Conservation (phyloP, 1,140 invertebrate genomes). For the Harpegnathos saltator region DNA sequence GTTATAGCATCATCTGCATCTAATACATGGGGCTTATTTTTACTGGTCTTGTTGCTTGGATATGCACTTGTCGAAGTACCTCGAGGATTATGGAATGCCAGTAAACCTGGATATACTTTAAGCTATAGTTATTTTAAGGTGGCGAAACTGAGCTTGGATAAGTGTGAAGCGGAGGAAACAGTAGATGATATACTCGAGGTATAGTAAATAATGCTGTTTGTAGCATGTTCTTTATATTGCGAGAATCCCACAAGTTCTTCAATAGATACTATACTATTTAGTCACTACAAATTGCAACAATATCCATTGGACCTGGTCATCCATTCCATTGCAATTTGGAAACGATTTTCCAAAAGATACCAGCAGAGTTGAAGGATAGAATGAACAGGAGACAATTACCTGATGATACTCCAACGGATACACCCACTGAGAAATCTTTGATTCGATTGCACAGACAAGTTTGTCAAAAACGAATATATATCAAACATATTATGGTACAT, state of each 20-base stretch:
- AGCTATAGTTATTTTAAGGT: constrained; percentile 98
- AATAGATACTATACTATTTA: constrained; percentile 78
- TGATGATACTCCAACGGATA: constrained; percentile 89
- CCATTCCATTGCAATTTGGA: constrained; percentile 91
- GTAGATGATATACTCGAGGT: constrained; percentile 98
- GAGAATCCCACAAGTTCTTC: not conserved
- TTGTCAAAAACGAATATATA: constrained; percentile 27
- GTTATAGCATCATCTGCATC: constrained; percentile 99
- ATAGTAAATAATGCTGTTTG: constrained; percentile 57
- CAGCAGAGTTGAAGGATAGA: constrained; percentile 90
- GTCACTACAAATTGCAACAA: constrained; percentile 90
- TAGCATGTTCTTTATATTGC: constrained; percentile 39
- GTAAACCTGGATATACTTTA: constrained; percentile 92
- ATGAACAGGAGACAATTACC: constrained; percentile 88
- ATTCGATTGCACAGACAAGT: constrained; percentile 93
- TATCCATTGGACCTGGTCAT: constrained; percentile 90
- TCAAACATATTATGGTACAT: not conserved
- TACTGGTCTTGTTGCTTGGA: constrained; percentile 97
- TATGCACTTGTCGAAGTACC: constrained; percentile 99
- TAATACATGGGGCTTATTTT: constrained; percentile 99
- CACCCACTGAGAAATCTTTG: constrained; percentile 93
- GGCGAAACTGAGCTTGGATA: constrained; percentile 98
- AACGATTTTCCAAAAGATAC: constrained; percentile 95
- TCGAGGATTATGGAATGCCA: constrained; percentile 94
- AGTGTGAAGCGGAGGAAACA: constrained; percentile 98